Evolutionary conservation across 2,113 vertebrate genomes (phyloP).

Genomic region (Melospiza melodia): DNA sequence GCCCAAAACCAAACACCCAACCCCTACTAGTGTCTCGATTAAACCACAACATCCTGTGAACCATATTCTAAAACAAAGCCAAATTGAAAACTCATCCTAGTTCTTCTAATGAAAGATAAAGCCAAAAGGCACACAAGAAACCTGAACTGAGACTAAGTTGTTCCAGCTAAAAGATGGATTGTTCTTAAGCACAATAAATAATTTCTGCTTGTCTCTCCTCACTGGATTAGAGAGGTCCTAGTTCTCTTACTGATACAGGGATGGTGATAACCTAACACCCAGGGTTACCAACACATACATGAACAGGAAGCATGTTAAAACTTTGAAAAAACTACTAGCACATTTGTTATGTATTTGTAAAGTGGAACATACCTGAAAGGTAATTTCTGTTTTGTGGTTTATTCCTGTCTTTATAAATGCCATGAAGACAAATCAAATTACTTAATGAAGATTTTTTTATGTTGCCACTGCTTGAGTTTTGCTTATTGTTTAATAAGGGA

Average conservation of each 20-base stretch:
- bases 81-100: background rate
- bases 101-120: background rate
- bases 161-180: background rate
- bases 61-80: background rate
- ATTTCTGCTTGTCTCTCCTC: background rate
- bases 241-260: background rate
- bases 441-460: background rate
- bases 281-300: background rate
- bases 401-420: background rate
- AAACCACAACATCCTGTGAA: background rate
- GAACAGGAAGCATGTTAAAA: background rate
- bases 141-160: background rate
- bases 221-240: background rate
- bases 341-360: background rate
- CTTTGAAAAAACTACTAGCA: background rate
- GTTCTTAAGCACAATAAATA: background rate
- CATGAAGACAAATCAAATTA: background rate
- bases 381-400: background rate
- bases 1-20: accelerated
- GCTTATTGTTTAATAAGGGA: background rate
- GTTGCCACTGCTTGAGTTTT: background rate
- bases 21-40: background rate
- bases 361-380: background rate
- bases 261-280: background rate
- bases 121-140: background rate